Evolutionary conservation across 92 coral and sea anemone species (phyloP).

Genomic region (Micromussa lordhowensis): DNA sequence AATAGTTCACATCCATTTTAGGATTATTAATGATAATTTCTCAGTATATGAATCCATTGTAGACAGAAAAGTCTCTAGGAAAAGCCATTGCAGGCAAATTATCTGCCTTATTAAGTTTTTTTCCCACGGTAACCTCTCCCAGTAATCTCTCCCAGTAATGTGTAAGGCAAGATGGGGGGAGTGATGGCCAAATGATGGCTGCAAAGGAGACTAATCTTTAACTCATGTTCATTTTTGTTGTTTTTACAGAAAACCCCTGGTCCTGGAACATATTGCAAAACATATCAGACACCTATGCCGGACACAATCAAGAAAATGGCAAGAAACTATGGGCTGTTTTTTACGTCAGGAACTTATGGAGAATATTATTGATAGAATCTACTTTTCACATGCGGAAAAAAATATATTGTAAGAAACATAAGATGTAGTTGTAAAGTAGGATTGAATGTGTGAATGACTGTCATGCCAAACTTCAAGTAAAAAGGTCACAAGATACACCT

Average conservation of each 20-base stretch:
- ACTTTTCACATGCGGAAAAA: neutral
- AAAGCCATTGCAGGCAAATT: too few species aligned
- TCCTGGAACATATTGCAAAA: constrained; percentile 94
- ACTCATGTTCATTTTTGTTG: neutral
- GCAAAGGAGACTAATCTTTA: neutral
- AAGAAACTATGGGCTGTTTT: constrained; percentile 96
- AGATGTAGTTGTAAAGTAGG: neutral
- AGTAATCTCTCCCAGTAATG: too few species aligned
- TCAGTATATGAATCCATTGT: too few species aligned
- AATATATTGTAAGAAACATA: neutral
- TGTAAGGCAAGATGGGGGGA: too few species aligned
- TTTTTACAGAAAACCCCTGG: constrained; percentile 94
- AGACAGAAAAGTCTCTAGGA: too few species aligned
- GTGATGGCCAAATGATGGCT: too few species aligned
- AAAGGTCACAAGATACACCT: neutral
- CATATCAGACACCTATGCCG: constrained; percentile 99
- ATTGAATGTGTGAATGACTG: neutral
- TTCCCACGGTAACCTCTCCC: too few species aligned
- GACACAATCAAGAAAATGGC: constrained; percentile 95
- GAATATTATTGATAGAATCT: constrained; percentile 49
- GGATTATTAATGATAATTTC: too few species aligned
- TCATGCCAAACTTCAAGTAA: neutral
- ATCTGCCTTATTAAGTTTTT: too few species aligned
- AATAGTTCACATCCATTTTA: too few species aligned
- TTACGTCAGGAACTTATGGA: constrained; percentile 93